Base-by-base conservation (phyloP, 1,140 invertebrate species). In the Dreissena rostriformis region DNA sequence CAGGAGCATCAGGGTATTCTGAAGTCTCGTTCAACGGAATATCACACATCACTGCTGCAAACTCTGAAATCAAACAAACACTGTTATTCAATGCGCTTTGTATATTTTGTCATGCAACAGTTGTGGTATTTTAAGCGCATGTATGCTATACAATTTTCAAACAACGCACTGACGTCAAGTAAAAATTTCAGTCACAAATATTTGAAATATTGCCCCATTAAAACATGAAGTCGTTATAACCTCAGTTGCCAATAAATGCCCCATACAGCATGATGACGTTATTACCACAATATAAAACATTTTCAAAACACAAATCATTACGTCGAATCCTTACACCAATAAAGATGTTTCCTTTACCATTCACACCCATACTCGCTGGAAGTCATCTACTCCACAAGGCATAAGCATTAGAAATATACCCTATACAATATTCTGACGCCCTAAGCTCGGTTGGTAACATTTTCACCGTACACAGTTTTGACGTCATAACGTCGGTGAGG, bases 31-130 rank as follows among this genome's bases (percentile, higher is more conserved):
- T 39, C 57, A 63, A 19, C 12, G 2, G 24, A 8, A 76, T 53
- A 24, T 77, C 63, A 67, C 75, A 77, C 75, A 77, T 77, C 7
- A 77, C 65, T 0, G 5, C 19, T 6, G 75, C 75, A 63, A 77
- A 77, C 39, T 77, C 75, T 77, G 75, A 65, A 77, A 77, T 49
- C 10, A 52, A 61, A 52, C 52, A 52, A 19, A 51, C 51, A 39
- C 39, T 39, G 8, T 39, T 5, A 73, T 39, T 19, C 5, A 49
- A n/a, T 28, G 29, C 22, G 19, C 19, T 63, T 63, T n/a, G 19
- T 11, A n/a, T 63, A 11, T 63, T 63, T 39, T 39, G 39, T 39
- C 2, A 39, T 39, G 4, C 2, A 39, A 39, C 8, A 39, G 39
- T 39, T 39, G 39, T 39, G 39, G 39, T 39, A 39, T 39, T 39